These are phyloP conservation scores for Lucilia sericata DNA, from an alignment of 1,140 invertebrate species.

Conservation along the genomic window DNA sequence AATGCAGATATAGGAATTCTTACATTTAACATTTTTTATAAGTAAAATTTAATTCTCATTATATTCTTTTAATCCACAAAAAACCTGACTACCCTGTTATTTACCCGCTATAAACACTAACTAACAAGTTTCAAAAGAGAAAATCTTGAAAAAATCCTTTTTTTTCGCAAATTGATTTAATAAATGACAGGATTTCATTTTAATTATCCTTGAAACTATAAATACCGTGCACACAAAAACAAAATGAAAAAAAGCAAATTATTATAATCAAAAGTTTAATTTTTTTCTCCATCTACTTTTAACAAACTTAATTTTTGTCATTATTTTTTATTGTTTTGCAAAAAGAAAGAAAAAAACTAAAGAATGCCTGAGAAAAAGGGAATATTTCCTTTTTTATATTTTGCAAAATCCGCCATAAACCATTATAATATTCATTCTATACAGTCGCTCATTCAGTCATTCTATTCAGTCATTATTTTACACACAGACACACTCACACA, in stretches of 20 bases:
- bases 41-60: too few species aligned
- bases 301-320: conserved; percentile 8
- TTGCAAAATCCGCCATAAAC: conserved; percentile 18
- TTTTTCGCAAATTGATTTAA: neutral
- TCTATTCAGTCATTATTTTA: neutral
- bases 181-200: conserved; percentile 1
- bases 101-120: too few species aligned
- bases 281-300: neutral
- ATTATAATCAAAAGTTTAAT: neutral
- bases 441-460: neutral
- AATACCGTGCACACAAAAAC: too few species aligned
- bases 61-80: neutral
- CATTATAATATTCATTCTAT: neutral
- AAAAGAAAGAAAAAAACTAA: neutral
- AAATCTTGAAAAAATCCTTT: neutral
- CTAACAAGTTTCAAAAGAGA: too few species aligned
- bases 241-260: neutral
- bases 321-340: conserved; percentile 21
- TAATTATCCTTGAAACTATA: conserved; percentile 3
- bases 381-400: conserved; percentile 12
- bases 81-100: neutral
- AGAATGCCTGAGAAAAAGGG: neutral
- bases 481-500: neutral
- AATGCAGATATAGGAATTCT: too few species aligned
- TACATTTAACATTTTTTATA: too few species aligned